Base-by-base conservation (phyloP, 1,140 invertebrate genomes). In the Drosophila eugracilis region DNA sequence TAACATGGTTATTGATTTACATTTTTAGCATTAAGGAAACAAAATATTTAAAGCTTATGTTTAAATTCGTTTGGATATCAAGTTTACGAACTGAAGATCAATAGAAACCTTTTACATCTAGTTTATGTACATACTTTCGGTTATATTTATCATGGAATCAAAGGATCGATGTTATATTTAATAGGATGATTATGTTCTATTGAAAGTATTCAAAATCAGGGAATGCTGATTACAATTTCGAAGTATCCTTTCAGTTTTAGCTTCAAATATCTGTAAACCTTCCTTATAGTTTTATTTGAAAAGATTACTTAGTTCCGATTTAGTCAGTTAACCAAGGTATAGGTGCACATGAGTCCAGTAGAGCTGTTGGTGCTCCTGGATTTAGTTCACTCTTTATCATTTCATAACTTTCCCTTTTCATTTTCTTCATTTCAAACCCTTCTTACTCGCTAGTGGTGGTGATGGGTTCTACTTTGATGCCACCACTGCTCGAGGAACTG, bases 381-480 rank as follows among this genome's bases (percentile, higher is more conserved):
- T 44, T 45, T 3, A 15, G 59, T 39, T 62, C 14, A 47, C 24
- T 45, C 55, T 21, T 60, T 14, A 7, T 39, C 2, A 12, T 28
- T 41, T 48, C 21, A 42, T 59, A 49, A 65, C 53, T 15, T 54
- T 54, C 14, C 34, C 30, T 49, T 41, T 24, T 48, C 3, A 32
- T 34, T 47, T 52, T 17, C 39, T 12, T 50, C 19, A 32, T 57
- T 32, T 36, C 14, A 19, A 36, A 53, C 28, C n/a, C 41, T 21
- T 50, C 32, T 66, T 84, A 89, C 62, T 91, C 89, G 75, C 73
- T 74, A 78, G 92, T 93, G 73, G 93, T 93, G 36, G 93, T 92
- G 50, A 93, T 91, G 34, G 93, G 93, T 75, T 93, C 93, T 74
- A 93, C 91, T 75, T 93, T 93, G 53, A 93, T 93, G 69, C 59